Conservation (phyloP, 2,888 invertebrate species). For the Drosophila barbarae region DNA sequence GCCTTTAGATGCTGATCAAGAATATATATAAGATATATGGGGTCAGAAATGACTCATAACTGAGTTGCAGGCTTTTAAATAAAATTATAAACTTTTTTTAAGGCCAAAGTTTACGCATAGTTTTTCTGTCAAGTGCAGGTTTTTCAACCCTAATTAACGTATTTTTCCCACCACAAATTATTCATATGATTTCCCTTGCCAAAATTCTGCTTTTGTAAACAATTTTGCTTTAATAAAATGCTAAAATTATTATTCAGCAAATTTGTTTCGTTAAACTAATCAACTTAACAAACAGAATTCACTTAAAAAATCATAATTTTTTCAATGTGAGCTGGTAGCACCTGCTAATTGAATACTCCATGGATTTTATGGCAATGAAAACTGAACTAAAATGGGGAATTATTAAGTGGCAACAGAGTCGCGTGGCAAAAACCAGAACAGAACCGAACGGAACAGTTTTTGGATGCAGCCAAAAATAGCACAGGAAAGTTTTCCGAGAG, state of each 20-base stretch:
- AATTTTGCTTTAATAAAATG: background rate
- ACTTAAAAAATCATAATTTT: background rate
- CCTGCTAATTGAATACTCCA: constrained; percentile 18
- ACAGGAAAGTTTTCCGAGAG: constrained; percentile 34
- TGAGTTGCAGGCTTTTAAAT: too few species aligned
- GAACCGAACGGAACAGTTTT: constrained; percentile 33
- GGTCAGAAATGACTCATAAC: background rate
- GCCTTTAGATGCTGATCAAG: background rate
- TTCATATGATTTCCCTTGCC: background rate
- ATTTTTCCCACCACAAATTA: background rate
- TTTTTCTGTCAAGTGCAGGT: background rate
- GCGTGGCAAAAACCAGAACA: constrained; percentile 29
- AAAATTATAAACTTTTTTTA: too few species aligned
- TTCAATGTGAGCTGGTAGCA: background rate
- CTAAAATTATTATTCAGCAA: background rate
- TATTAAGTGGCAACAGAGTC: constrained; percentile 28
- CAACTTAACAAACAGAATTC: background rate
- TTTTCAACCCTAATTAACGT: background rate
- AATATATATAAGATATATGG: background rate
- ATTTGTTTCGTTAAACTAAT: background rate
- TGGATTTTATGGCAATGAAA: constrained; percentile 10
- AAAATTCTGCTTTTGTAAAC: background rate
- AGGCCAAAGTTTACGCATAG: background rate
- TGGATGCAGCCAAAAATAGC: constrained; percentile 47
- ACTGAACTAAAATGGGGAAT: constrained; percentile 11